Evolutionary conservation across 2,113 vertebrate species (phyloP), one percentile per base, ranked within the genome.

Genomic region (Erpornis zantholeuca): DNA sequence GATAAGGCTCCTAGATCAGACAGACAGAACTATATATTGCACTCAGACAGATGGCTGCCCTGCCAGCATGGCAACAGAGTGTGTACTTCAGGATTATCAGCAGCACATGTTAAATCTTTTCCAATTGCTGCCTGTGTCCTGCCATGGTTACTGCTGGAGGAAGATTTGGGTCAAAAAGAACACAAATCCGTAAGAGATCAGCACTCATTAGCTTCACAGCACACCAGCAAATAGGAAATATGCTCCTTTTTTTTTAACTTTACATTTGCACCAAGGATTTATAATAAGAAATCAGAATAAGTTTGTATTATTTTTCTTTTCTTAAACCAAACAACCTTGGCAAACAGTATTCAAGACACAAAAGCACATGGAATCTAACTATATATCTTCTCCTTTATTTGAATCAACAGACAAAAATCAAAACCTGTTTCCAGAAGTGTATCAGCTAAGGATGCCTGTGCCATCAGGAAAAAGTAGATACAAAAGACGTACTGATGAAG

Each of bases 11-110:
- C 47, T 68, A 86, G 91, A 88, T 95, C 82, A 93, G 85, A 82
- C 45, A 75, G 68, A 86, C 53, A 93, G 88, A 86, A 94, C 75
- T 93, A 94, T 82, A 77, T 86, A 85, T 90, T 88, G 53, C 75
- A 68, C 63, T 92, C 88, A 76, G 75, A 42, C 88, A 95, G 96
- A 90, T 93, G 91, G 82, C 82, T 86, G 57, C 53, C 86, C 71
- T 96, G 68, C 65, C 86, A 91, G 86, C 60, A 54, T 59, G 72
- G 76, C 68, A 95, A 95, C 59, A 83, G 36, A 1, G 0, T 64
- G 45, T 88, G 68, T 96, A 73, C 83, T 90, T 90, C 93, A 73
- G 80, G 76, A 92, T 91, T 94, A 94, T 33, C 71, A 29, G 20
- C 79, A 86, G 63, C 66, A 88, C 35, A 44, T 69, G 80, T 80